phyloP scores from a whole-genome alignment of 2,113 vertebrate species.

The Rutilus rutilus region DNA sequence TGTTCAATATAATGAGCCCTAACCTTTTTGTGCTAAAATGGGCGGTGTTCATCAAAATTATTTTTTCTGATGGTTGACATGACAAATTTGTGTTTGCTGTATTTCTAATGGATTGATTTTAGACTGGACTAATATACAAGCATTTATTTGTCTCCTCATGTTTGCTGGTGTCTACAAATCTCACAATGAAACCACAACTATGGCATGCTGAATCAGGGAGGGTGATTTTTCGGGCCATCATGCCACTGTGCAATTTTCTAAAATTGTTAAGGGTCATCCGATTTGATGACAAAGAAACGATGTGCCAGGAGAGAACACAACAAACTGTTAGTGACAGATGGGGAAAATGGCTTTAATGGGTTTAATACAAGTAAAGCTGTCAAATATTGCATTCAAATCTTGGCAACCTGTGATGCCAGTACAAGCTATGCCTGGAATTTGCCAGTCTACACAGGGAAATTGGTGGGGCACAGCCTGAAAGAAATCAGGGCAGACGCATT shows the following conservation, averaged over 20 bases:
- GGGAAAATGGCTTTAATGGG: constrained; percentile 8
- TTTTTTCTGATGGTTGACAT: neutral
- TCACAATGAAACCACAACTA: no score
- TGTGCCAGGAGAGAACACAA: neutral
- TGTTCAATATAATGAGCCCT: no score
- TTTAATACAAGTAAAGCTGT: constrained; percentile 26
- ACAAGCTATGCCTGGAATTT: neutral
- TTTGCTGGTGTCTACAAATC: no score
- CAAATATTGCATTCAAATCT: constrained; percentile 19
- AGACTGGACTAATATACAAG: neutral
- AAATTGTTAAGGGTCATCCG: neutral
- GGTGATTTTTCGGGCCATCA: no score
- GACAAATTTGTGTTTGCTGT: neutral
- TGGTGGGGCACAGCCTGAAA: neutral
- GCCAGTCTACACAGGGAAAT: neutral
- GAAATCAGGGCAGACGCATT: neutral
- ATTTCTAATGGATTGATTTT: neutral
- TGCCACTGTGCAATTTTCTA: neutral
- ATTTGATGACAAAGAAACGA: neutral
- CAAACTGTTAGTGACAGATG: neutral
- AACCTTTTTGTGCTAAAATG: no score
- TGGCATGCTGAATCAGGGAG: no score
- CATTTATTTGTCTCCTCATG: no score
- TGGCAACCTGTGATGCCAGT: neutral
- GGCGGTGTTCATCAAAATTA: neutral